phyloP scores from a whole-genome alignment of 2,888 invertebrate genomes.

The Eristalinus sepulchralis region DNA sequence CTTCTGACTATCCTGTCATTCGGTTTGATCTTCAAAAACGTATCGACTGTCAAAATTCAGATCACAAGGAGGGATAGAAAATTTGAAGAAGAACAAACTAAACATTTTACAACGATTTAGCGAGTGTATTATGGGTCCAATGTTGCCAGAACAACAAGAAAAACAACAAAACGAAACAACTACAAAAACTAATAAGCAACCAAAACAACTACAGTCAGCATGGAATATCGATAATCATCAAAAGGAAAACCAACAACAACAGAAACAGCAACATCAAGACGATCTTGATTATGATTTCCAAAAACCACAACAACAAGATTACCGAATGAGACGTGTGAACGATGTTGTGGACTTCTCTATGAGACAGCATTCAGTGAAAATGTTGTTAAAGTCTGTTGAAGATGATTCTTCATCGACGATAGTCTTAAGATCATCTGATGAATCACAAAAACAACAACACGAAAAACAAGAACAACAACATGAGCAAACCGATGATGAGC shows the following conservation, averaged over 20 bases:
- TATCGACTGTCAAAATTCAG: background rate
- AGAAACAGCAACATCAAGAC: constrained; percentile 22
- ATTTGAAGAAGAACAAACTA: constrained; percentile 47
- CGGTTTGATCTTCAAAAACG: background rate
- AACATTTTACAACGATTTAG: constrained; percentile 68
- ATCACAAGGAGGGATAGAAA: background rate
- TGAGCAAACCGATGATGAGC: constrained; percentile 16
- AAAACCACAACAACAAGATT: constrained; percentile 13
- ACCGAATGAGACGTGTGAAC: constrained; percentile 27
- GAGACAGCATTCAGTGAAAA: constrained; percentile 23
- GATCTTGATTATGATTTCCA: background rate
- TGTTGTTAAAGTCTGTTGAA: constrained; percentile 20
- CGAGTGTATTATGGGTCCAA: constrained; percentile 74
- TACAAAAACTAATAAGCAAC: constrained; percentile 20
- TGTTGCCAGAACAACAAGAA: constrained; percentile 71
- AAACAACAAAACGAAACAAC: constrained; percentile 47
- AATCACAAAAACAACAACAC: constrained; percentile 12
- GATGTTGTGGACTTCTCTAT: constrained; percentile 28
- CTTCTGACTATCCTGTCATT: background rate
- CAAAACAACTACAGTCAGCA: constrained; percentile 43
- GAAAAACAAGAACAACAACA: constrained; percentile 7
- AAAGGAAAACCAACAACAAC: constrained; percentile 1
- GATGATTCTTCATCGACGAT: background rate
- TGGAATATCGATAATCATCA: constrained; percentile 49
- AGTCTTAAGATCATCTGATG: background rate